phyloP scores from a whole-genome alignment of 2,888 invertebrate genomes.

The Baccha elongata region DNA sequence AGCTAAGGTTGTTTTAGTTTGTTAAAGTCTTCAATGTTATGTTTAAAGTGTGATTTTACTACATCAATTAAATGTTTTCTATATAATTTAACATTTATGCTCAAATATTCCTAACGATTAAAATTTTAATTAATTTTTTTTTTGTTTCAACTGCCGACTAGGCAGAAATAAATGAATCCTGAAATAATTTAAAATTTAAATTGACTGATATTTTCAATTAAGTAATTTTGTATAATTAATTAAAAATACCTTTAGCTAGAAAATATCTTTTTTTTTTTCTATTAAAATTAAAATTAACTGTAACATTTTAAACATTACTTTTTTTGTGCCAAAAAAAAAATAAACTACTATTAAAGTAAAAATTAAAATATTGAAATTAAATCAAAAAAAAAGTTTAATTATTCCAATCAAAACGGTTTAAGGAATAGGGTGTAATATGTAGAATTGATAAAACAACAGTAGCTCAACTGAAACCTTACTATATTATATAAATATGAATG shows the following conservation, averaged over 20 bases:
- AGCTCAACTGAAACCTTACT: slow-evolving; percentile 57
- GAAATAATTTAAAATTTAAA: slow-evolving; percentile 27
- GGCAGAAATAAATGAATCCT: slow-evolving; percentile 4
- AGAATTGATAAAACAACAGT: slow-evolving; percentile 52
- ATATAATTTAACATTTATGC: background rate
- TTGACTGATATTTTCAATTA: slow-evolving; percentile 44
- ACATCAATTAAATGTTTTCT: no score
- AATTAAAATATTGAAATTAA: slow-evolving; percentile 32
- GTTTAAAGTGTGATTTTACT: no score
- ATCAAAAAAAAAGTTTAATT: slow-evolving; percentile 40
- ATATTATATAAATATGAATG: slow-evolving; percentile 63
- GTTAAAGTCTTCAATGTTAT: no score
- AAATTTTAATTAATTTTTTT: background rate
- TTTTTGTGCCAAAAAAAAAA: slow-evolving; percentile 43
- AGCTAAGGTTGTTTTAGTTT: background rate
- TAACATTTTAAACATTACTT: slow-evolving; percentile 5
- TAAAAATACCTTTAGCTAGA: background rate
- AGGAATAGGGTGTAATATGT: slow-evolving; percentile 37
- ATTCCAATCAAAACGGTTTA: slow-evolving; percentile 53
- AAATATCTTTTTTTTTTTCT: background rate
- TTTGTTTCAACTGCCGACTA: background rate
- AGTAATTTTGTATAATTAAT: slow-evolving; percentile 7
- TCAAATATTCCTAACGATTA: no score
- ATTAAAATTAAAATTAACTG: background rate
- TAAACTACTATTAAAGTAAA: slow-evolving; percentile 28